Conservation (phyloP, 1,140 invertebrate genomes). For the Sweltsa coloradensis region DNA sequence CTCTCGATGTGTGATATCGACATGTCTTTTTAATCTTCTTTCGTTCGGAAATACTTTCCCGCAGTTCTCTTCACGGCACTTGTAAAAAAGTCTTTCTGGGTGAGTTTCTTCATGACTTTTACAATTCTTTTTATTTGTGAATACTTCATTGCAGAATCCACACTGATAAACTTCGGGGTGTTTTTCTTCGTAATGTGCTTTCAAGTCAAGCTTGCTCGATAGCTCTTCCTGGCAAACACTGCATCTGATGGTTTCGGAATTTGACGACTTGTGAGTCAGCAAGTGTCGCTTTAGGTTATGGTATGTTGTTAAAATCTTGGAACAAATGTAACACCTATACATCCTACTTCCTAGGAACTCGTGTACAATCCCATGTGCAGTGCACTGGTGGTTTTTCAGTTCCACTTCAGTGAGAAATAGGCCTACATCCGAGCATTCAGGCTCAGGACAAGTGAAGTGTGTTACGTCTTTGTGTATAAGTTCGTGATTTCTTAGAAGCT, state of each 20-base stretch:
- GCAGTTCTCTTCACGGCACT: slow-evolving; percentile 12
- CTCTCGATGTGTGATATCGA: slow-evolving; percentile 9
- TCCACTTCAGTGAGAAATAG: slow-evolving; percentile 1
- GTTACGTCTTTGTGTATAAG: slow-evolving; percentile 1
- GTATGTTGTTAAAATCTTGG: slow-evolving; percentile 6
- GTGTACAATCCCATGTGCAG: slow-evolving; percentile 1
- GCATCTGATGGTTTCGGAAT: slow-evolving; percentile 3
- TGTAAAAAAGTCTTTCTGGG: slow-evolving; percentile 1
- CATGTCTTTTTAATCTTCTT: slow-evolving; percentile 7
- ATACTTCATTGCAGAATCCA: slow-evolving; percentile 9
- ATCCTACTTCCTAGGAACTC: background rate
- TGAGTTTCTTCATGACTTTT: slow-evolving; percentile 9
- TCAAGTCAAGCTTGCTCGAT: slow-evolving; percentile 3
- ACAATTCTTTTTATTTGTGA: slow-evolving; percentile 2
- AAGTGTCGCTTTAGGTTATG: slow-evolving; percentile 12
- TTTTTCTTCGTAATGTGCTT: slow-evolving; percentile 4
- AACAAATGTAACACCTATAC: slow-evolving; percentile 8
- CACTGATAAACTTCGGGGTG: slow-evolving; percentile 9
- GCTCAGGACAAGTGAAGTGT: background rate
- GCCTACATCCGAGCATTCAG: slow-evolving; percentile 4
- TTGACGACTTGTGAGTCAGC: slow-evolving; percentile 3
- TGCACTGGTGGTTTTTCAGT: slow-evolving; percentile 5
- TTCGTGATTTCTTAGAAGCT: slow-evolving; percentile 6
- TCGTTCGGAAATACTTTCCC: slow-evolving; percentile 8
- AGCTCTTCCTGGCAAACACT: slow-evolving; percentile 5